Percentiles rank a stretch among this genome's conserved stretches.
These are phyloP conservation scores for Thymelicus lineola DNA, from an alignment of 2,888 invertebrate genomes.

Conservation along the genomic window DNA sequence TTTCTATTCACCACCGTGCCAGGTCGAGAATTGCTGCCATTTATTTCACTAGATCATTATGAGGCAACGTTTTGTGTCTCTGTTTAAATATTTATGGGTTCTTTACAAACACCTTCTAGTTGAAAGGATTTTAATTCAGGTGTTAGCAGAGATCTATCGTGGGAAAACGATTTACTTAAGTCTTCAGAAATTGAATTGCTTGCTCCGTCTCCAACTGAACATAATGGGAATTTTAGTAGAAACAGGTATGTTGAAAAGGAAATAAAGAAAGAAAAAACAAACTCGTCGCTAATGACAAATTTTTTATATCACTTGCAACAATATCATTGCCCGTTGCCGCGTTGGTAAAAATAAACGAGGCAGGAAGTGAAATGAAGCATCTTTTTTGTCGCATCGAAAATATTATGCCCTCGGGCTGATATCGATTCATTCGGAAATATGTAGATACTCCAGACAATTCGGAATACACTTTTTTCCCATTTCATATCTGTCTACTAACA, in stretches of 20 bases:
- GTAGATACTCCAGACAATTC: not conserved
- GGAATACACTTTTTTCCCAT: not conserved
- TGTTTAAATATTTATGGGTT: conserved; percentile 16
- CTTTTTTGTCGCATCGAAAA: not conserved
- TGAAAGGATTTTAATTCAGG: conserved; percentile 10
- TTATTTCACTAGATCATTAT: conserved; percentile 19
- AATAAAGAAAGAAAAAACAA: not conserved
- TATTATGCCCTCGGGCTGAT: not conserved
- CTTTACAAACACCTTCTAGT: conserved; percentile 8
- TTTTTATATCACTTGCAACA: not conserved
- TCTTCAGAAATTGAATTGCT: not conserved
- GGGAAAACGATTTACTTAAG: conserved; percentile 43
- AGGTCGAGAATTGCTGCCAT: conserved; percentile 4
- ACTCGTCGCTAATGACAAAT: not conserved
- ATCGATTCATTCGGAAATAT: conserved; percentile 4
- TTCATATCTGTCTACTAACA: not conserved
- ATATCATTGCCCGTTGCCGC: too few relatives aligned
- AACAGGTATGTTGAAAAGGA: not conserved
- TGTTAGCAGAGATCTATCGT: conserved; percentile 27
- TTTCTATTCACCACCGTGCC: conserved; percentile 9
- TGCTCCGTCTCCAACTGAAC: not conserved
- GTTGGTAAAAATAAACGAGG: not conserved
- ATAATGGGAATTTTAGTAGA: not conserved
- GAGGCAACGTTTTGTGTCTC: conserved; percentile 10
- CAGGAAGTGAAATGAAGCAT: not conserved